Base-by-base conservation (phyloP, 2,888 invertebrate genomes). In the Amphimallon solstitiale region DNA sequence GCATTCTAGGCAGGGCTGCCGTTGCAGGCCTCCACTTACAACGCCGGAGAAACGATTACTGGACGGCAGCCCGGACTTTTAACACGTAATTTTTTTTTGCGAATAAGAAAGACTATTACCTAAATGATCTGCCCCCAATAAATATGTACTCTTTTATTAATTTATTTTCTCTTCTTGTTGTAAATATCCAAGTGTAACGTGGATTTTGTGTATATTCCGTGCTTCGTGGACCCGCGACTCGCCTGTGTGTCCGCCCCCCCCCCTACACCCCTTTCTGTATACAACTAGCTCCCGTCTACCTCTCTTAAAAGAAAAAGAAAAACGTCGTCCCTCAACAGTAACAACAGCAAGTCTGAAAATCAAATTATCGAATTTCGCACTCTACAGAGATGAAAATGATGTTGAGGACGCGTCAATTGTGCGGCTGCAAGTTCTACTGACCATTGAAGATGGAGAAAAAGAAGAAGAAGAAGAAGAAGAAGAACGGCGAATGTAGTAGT, bases 1-100 rank as follows among this genome's bases (percentile, higher is more conserved):
- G 78, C 90, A 90, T 82, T 89, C 91, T 72, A 87, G 90, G 74
- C 89, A 92, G 77, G 97, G 97, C 73, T 97, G 97, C 84, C 90
- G 92, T 79, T 96, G 96, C 84, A 85, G 87, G 80, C 87, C 85
- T 83, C 84, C 72, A 70, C 77, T 76, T 78, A 80, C 69, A 74
- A 85, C 79, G 71, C 86, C 86, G 65, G 86, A 86, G 77, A 86
- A 86, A 78, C 82, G 86, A 78, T 80, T 87, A 71, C 81, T 86
- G 74, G 86, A 86, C 73, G 81, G 72, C 77, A 84, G 75, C 80
- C 85, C 80, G 81, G 86, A 81, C 81, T 85, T 77, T 83, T 83
- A 82, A 56, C 48, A 15, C 40, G 40, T 14, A 9, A 34, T 34
- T 5, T 14, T 14, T 2, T 40, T 12, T 14, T 14, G 40, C 14